Evolutionary conservation across 2,113 vertebrate genomes (phyloP), one percentile per base, ranked within the genome.

Genomic region (Phrynosoma blainvillii): DNA sequence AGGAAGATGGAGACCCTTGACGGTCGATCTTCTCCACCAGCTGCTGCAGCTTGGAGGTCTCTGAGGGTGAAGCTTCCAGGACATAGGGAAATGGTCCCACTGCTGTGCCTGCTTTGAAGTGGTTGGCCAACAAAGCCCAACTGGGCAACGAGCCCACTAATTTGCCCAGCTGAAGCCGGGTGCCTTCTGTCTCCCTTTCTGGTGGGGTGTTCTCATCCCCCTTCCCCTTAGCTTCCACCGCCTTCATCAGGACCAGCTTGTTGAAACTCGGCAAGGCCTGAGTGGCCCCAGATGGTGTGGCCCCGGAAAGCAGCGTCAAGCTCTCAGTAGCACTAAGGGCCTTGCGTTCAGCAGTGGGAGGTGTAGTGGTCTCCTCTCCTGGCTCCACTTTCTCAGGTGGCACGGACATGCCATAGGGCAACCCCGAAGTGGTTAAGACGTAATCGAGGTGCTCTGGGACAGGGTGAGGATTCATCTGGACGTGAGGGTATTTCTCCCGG

Each of bases 21-120:
- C 98, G 98, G 90, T 98, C 98, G 75, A 98, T 97, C 91, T 98
- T 98, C 90, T 98, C 98, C 3, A 98, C 98, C 76, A 98, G 92
- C 30, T 98, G 96, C 94, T 98, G 98, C 62, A 98, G 93, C 95
- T 98, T 98, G 30, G 98, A 98, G 2, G 98, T 99, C 93, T 99
- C 98, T 0, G 98, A 98, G 20, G 98, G 97, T 0, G 94, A 93
- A 5, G 98, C 94, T 91, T 98, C 98, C 1, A 97, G 95, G 90
- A 98, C 97, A 16, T 97, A 97, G 6, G 98, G 97, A 80, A 98
- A 98, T 27, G 98, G 97, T 59, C 97, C 95, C 76, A 79, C 82
- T 0, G 89, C 66, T 0, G 93, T 97, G 90, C 89, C 96, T 77
- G 47, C 96, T 82, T 95, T 97, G 93, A 90, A 97, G 91, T 79